Evolutionary conservation across 92 coral and sea anemone genomes (phyloP).

Genomic region (Porites evermanni): DNA sequence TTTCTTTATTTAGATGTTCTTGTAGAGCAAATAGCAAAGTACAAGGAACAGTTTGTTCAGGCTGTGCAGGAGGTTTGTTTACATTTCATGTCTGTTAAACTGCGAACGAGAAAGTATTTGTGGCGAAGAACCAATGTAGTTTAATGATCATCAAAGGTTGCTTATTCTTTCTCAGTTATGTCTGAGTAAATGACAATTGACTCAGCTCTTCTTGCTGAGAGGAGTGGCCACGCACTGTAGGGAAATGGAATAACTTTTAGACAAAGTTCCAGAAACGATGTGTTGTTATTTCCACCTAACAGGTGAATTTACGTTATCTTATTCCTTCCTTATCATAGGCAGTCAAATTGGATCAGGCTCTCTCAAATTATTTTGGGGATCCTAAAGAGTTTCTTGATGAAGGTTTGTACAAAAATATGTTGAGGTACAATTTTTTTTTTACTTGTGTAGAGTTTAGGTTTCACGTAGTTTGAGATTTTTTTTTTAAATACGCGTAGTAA

Average conservation of each 20-base stretch:
- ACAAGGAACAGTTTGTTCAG: constrained; percentile 86
- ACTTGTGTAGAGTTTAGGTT: not conserved
- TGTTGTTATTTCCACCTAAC: not conserved
- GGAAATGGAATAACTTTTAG: no score
- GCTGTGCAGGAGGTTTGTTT: constrained; percentile 87
- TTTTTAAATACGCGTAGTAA: no score
- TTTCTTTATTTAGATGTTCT: constrained; percentile 66
- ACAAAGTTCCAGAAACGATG: no score
- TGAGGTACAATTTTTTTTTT: not conserved
- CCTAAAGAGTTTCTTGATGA: constrained; percentile 83
- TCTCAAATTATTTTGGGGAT: constrained; percentile 85
- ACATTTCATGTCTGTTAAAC: not conserved
- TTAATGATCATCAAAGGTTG: no score
- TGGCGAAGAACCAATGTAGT: no score
- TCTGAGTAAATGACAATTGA: no score
- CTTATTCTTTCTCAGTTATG: no score
- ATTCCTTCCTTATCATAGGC: constrained; percentile 48
- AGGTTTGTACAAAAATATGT: constrained; percentile 45
- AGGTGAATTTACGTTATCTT: not conserved
- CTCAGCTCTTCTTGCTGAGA: no score
- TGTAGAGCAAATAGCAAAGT: constrained; percentile 86
- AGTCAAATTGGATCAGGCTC: constrained; percentile 86
- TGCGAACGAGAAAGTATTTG: not conserved
- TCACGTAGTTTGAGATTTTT: no score
- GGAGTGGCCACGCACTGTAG: no score